Percentiles rank a stretch among this genome's conserved stretches.
Evolutionary conservation across 92 coral and sea anemone species (phyloP).

Genomic region (Epizoanthus illoricatus): DNA sequence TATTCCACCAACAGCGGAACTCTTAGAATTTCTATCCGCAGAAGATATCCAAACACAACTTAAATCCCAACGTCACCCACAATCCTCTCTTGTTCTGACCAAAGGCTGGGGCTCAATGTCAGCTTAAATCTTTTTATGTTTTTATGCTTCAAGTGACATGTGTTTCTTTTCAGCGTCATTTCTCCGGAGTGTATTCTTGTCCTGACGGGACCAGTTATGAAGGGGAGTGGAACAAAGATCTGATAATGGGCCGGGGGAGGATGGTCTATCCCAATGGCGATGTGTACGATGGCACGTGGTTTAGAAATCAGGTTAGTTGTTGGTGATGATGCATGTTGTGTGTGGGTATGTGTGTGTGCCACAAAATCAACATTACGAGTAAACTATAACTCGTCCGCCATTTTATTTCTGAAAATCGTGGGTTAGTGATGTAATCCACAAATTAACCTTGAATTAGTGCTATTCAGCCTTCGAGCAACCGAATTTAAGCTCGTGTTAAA

Average conservation of each 20-base stretch:
- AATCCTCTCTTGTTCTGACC: too few relatives aligned
- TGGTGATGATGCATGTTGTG: not conserved
- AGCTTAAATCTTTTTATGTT: not conserved
- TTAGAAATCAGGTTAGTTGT: constrained; percentile 72
- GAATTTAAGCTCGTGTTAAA: too few relatives aligned
- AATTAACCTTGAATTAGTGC: too few relatives aligned
- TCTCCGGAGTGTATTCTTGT: constrained; percentile 62
- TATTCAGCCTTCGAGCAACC: too few relatives aligned
- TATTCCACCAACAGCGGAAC: not conserved
- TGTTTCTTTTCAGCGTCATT: constrained; percentile 72
- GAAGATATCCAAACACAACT: too few relatives aligned
- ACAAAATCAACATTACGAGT: too few relatives aligned
- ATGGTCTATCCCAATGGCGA: constrained; percentile 89
- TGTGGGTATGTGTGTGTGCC: not conserved
- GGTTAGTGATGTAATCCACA: too few relatives aligned
- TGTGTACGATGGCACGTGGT: constrained; percentile 84
- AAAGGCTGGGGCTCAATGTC: too few relatives aligned
- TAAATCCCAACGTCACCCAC: too few relatives aligned
- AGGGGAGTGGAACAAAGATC: constrained; percentile 95
- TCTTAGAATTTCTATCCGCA: too few relatives aligned
- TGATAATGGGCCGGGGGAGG: constrained; percentile 82
- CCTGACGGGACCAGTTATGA: constrained; percentile 76
- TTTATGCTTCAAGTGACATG: not conserved
- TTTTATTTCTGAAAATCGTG: too few relatives aligned
- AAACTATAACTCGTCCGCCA: too few relatives aligned